Evolutionary conservation across 2,797 vertebrate species (phyloP).

Genomic region (Cynodonichthys magdalenae): DNA sequence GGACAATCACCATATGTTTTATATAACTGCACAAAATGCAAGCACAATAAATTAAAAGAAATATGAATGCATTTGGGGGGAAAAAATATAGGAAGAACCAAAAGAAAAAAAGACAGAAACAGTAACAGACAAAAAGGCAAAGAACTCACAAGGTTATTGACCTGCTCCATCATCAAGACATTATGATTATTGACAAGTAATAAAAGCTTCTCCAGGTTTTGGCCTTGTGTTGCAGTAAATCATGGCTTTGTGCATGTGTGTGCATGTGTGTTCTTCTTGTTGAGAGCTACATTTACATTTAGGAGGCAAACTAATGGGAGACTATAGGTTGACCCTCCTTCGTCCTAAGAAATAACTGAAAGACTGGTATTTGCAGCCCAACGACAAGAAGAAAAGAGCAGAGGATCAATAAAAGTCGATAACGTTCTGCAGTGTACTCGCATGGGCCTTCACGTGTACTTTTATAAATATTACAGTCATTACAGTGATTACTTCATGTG

Average conservation of each 20-base stretch:
- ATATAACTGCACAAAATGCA: not conserved
- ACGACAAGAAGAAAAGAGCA: slow-evolving; percentile 50
- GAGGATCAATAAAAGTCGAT: slow-evolving; percentile 67
- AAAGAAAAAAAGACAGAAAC: slow-evolving; percentile 9
- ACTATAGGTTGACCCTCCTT: slow-evolving; percentile 46
- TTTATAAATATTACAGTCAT: slow-evolving; percentile 56
- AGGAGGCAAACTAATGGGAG: slow-evolving; percentile 43
- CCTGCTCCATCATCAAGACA: slow-evolving; percentile 71
- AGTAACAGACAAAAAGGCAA: slow-evolving; percentile 33
- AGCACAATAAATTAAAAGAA: not conserved
- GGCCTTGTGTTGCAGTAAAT: slow-evolving; percentile 68
- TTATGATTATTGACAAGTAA: slow-evolving; percentile 77
- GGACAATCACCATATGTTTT: not conserved
- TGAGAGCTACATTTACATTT: slow-evolving; percentile 15
- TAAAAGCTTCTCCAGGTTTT: slow-evolving; percentile 67
- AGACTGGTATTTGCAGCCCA: slow-evolving; percentile 56
- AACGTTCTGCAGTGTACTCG: slow-evolving; percentile 22
- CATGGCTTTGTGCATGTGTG: slow-evolving; percentile 26
- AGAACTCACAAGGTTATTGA: slow-evolving; percentile 61
- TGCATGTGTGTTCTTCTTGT: slow-evolving; percentile 22
- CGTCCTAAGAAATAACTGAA: slow-evolving; percentile 43
- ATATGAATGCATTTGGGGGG: not conserved
- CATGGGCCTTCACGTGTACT: slow-evolving; percentile 35
- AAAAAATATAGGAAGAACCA: not conserved
- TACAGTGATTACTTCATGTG: slow-evolving; percentile 47